Evolutionary conservation across 1,140 invertebrate genomes (phyloP), one percentile per base, ranked within the genome.

Genomic region (Contarinia nasturtii): DNA sequence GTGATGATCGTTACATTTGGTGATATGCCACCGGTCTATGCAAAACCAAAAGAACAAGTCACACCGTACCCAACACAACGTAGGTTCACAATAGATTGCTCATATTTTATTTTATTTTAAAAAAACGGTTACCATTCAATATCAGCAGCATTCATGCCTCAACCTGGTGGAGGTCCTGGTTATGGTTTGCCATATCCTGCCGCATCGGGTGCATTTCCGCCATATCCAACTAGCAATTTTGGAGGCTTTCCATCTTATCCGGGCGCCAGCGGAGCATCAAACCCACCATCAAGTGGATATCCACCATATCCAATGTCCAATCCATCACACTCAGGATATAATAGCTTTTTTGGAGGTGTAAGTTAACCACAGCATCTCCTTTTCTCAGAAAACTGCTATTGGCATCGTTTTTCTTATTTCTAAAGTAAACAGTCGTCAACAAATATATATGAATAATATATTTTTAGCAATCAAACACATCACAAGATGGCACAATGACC

Each of bases 1-100:
- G 76, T 93, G 33, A 86, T 98, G 81, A 83, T 86, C 47, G 73
- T 82, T 44, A 84, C 84, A 20, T 99, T 99, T 73, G 86, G 92
- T 33, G 92, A 98, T 49, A 73, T 84, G 53, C 93, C 93, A 46
- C 95, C 95, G 22, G 91, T 98, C 1, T 98, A 84, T 70, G 70
- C 83, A 1, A 82, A 78, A 58, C 67, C 74, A 27, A 73, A 75
- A 58, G 64, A 67, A 49, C 65, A 67, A 44, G 52, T 56, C 44
- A 51, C 69, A 7, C 74, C 77, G n/a, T 82, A 82, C 63, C 77
- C 79, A 7, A 60, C 64, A 53, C 72, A 72, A 54, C 61, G 18
- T 18, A 33, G n/a, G n/a, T 20, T 43, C 10, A 17, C 37, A 12
- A 40, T 8, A n/a, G n/a, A n/a, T n/a, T n/a, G n/a, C n/a, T n/a